Percentiles rank a stretch among this genome's conserved stretches.
Conservation (phyloP, 2,113 vertebrate species). For the Gavialis gangeticus region DNA sequence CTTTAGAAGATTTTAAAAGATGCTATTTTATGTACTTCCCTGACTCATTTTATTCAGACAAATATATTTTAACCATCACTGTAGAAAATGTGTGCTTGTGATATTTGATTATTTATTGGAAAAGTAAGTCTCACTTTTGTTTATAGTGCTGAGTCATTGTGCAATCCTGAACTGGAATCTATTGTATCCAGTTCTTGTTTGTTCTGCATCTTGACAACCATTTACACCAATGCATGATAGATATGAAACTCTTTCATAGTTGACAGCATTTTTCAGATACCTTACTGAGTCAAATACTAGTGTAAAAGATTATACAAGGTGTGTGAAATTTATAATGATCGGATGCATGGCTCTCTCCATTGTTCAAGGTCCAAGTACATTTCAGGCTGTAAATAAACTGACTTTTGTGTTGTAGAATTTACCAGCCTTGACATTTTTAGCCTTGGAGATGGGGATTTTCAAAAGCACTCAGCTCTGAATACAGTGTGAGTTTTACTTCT, state of each 20-base stretch:
- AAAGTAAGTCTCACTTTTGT: background rate
- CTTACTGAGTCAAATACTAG: background rate
- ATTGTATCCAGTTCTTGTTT: background rate
- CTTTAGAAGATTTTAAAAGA: background rate
- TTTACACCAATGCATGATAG: background rate
- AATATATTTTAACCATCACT: background rate
- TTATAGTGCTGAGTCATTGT: background rate
- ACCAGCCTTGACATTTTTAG: background rate
- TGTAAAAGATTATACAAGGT: background rate
- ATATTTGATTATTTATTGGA: background rate
- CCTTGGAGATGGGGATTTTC: constrained; percentile 8
- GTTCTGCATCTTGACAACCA: background rate
- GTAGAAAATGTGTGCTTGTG: background rate
- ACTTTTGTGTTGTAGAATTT: background rate
- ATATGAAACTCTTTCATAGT: background rate
- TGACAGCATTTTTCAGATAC: background rate
- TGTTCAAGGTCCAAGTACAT: background rate
- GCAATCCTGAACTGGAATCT: background rate
- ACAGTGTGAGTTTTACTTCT: background rate
- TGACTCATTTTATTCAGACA: background rate
- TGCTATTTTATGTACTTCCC: background rate
- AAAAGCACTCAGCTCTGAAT: constrained; percentile 7
- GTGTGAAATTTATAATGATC: background rate
- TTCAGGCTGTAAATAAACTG: background rate
- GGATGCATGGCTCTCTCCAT: background rate